A percentile compares a stretch with the other conserved stretches of the same genome.
Conservation (phyloP, 1,140 invertebrate species). For the Euwallacea similis region DNA sequence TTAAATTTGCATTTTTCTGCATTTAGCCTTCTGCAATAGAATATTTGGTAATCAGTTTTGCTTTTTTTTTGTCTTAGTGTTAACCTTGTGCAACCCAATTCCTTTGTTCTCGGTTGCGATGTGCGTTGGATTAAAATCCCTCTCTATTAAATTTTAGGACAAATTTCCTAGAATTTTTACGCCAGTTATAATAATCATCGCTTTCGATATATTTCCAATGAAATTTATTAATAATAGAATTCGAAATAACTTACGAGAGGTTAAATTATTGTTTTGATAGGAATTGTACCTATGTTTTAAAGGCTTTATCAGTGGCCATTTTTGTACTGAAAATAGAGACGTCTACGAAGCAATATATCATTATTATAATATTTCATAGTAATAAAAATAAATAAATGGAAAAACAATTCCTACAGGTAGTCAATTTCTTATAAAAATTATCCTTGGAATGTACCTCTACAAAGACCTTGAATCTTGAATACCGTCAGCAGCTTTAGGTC, state of each 20-base stretch:
- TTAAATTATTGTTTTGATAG: background rate
- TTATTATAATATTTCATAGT: background rate
- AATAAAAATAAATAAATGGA: background rate
- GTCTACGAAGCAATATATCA: background rate
- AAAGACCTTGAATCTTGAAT: slow-evolving; percentile 36
- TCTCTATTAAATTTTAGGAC: slow-evolving; percentile 5
- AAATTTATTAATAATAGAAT: background rate
- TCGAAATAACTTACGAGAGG: background rate
- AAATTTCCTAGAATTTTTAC: slow-evolving; percentile 17
- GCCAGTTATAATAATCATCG: background rate
- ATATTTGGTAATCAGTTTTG: background rate
- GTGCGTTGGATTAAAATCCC: background rate
- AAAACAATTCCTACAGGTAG: slow-evolving; percentile 12
- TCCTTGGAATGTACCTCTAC: slow-evolving; percentile 35
- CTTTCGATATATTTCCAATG: background rate
- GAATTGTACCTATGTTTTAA: background rate
- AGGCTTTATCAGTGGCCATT: background rate
- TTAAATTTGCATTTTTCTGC: background rate
- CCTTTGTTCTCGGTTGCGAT: slow-evolving; percentile 24
- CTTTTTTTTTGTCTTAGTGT: slow-evolving; percentile 4
- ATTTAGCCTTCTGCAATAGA: background rate
- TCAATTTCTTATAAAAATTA: slow-evolving; percentile 18
- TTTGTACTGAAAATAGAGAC: background rate
- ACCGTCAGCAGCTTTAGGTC: slow-evolving; percentile 23
- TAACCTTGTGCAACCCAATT: slow-evolving; percentile 14